Evolutionary conservation across 35 echinoderm and acorn worm genomes (phyloP).

Genomic region (Lytechinus variegatus): DNA sequence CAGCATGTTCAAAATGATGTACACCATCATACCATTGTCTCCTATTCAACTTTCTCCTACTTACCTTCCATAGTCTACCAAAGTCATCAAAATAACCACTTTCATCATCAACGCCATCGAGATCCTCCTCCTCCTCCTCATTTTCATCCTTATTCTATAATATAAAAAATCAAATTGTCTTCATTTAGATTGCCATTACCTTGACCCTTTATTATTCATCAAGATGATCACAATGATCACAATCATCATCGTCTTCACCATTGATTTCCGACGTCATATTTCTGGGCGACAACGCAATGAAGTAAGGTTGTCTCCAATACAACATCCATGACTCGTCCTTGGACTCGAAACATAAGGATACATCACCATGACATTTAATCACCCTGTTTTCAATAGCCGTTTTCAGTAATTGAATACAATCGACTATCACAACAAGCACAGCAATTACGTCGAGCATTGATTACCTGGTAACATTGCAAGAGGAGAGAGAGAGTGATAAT

Average conservation of each 20-base stretch:
- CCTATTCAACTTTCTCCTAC: too few species aligned
- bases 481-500: neutral
- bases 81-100: neutral
- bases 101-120: neutral
- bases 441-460: neutral
- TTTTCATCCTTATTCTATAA: neutral
- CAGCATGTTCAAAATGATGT: too few species aligned
- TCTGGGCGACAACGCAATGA: neutral
- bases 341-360: neutral
- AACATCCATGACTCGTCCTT: neutral
- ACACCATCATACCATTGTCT: too few species aligned
- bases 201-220: neutral
- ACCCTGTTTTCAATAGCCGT: neutral
- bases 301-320: neutral
- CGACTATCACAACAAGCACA: neutral
- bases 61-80: neutral
- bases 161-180: neutral
- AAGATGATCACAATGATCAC: neutral
- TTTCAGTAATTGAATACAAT: neutral
- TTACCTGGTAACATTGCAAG: neutral
- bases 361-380: neutral
- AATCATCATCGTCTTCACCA: neutral
- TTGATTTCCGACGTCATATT: neutral
- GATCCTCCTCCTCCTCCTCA: neutral
- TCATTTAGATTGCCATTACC: neutral